Conservation (phyloP, 2,797 vertebrate genomes). For the Phalloptychus januarius region DNA sequence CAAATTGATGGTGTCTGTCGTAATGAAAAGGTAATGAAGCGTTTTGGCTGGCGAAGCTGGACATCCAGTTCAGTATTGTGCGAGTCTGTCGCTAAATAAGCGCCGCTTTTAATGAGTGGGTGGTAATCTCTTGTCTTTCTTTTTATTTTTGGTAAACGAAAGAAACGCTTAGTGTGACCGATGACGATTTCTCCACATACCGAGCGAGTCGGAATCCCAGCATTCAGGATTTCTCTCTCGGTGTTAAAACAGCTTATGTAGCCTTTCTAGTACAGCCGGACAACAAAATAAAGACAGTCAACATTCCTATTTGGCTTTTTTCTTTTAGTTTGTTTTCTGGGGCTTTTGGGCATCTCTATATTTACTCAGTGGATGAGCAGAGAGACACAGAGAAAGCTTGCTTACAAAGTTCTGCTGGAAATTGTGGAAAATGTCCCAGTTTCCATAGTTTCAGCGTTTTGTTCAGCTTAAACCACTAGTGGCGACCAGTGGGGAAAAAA, state of each 20-base stretch:
- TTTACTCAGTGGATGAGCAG: background rate
- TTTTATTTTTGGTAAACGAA: too few species aligned
- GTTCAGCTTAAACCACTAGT: background rate
- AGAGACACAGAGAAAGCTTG: background rate
- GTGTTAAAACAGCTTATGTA: background rate
- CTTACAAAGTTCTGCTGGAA: background rate
- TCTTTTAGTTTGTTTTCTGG: background rate
- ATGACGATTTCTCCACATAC: background rate
- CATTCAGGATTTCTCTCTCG: background rate
- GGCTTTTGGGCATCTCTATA: background rate
- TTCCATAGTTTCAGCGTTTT: background rate
- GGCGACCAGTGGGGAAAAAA: background rate
- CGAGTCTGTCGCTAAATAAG: background rate
- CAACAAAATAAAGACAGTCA: background rate
- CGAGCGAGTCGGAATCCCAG: background rate
- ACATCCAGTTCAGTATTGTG: background rate
- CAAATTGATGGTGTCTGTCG: slow-evolving; percentile 1
- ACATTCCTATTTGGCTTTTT: background rate
- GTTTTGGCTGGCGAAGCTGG: background rate
- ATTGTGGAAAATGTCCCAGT: background rate
- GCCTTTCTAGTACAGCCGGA: background rate
- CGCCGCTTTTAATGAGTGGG: background rate
- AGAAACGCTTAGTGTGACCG: background rate
- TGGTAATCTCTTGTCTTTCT: background rate
- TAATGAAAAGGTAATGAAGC: slow-evolving; percentile 14